phyloP scores from a whole-genome alignment of 2,797 vertebrate species.

The Chrosomus eos region DNA sequence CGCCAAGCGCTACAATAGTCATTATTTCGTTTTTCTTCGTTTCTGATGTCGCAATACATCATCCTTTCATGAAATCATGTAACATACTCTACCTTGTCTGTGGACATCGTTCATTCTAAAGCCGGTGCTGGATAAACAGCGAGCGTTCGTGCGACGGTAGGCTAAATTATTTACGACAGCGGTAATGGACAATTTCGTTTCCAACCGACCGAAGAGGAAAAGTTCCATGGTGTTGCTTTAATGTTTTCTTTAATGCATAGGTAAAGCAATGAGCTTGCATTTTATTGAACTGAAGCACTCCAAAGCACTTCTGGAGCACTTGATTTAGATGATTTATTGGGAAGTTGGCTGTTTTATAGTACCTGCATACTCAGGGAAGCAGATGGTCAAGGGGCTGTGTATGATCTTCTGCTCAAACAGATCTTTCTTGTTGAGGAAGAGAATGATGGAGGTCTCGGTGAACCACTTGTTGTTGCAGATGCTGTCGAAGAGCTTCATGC shows the following conservation, averaged over 20 bases:
- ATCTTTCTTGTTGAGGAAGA: slow-evolving; percentile 99
- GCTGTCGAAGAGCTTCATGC: slow-evolving; percentile 99
- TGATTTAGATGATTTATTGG: neutral
- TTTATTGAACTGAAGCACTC: neutral
- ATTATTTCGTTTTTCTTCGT: too few relatives aligned
- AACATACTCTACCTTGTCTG: too few relatives aligned
- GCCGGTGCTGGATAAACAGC: too few relatives aligned
- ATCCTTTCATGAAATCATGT: too few relatives aligned
- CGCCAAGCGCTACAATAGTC: too few relatives aligned
- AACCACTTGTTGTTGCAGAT: slow-evolving; percentile 99
- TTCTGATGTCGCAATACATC: too few relatives aligned
- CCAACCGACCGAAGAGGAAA: too few relatives aligned
- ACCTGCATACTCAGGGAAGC: slow-evolving; percentile 97
- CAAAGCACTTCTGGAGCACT: neutral
- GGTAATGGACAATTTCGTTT: too few relatives aligned
- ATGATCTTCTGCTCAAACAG: slow-evolving; percentile 98
- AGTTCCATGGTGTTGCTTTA: too few relatives aligned
- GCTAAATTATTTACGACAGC: too few relatives aligned
- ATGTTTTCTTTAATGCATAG: neutral
- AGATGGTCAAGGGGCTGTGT: slow-evolving; percentile 93
- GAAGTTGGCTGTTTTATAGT: slow-evolving; percentile 42
- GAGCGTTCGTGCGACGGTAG: too few relatives aligned
- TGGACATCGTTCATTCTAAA: too few relatives aligned
- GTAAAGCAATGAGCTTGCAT: neutral
- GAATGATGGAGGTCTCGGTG: slow-evolving; percentile 99